Evolutionary conservation across 2,888 invertebrate species (phyloP), one percentile per base, ranked within the genome.

Genomic region (Nudaria mundana): DNA sequence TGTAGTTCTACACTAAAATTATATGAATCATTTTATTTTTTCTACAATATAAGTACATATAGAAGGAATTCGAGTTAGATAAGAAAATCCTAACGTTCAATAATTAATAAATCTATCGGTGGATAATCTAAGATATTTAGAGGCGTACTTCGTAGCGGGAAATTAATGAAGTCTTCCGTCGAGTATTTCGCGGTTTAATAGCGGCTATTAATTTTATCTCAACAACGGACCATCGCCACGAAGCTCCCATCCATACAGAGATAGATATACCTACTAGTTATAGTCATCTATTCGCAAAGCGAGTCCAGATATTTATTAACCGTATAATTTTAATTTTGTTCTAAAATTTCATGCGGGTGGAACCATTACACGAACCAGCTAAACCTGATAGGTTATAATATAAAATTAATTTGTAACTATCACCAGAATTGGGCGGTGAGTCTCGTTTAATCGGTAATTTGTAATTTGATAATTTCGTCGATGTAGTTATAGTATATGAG

Each of bases 121-220:
- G 63, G 62, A 64, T 71, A 71, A 82, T 81, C 82, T 75, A 57
- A 58, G 66, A 71, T 66, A 70, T 81, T 77, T 76, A 68, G 74
- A 80, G 84, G 86, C 83, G 84, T 76, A 70, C 56, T 71, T 70
- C 67, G 70, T 76, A 65, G 76, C 70, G 71, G 73, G 70, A 80
- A 84, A 87, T 86, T 84, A 86, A 87, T 86, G 83, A 84, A 86
- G 81, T 84, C 83, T 85, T 86, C 78, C 78, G 75, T 66, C 64
- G 77, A 78, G 76, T 71, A 77, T 80, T 85, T 83, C 81, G 81
- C 78, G 70, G 68, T 82, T 83, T 85, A 85, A 87, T 86, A 74
- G 83, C 66, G 8, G 69, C 79, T 68, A 85, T 86, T 84, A 86
- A 86, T 86, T 81, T 85, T 83, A 87, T 85, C 86, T 80, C 76